phyloP scores from a whole-genome alignment of 2,113 vertebrate genomes.

The Heloderma charlesbogerti region DNA sequence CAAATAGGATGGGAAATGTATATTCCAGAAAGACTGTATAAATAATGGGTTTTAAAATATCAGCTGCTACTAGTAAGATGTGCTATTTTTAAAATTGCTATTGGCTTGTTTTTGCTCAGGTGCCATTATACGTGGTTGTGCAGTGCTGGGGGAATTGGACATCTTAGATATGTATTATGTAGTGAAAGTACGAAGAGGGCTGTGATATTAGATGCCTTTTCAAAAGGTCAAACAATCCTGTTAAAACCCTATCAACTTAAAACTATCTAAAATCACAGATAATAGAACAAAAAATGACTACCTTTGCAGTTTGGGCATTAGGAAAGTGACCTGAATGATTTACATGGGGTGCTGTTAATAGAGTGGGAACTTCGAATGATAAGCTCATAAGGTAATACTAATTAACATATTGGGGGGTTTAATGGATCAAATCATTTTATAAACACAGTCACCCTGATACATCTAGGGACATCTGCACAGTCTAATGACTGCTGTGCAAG shows the following conservation, averaged over 20 bases:
- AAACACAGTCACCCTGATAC: not conserved
- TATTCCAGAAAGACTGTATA: conserved; percentile 7
- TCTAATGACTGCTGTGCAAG: not conserved
- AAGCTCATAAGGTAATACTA: not conserved
- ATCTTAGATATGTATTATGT: conserved; percentile 19
- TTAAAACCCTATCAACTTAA: not conserved
- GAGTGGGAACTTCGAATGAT: not conserved
- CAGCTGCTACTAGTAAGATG: not conserved
- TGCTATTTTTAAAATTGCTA: conserved; percentile 30
- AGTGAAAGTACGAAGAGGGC: not conserved
- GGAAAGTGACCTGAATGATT: not conserved
- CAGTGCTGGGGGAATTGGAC: conserved; percentile 34
- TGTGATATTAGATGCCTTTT: not conserved
- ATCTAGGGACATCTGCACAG: not conserved
- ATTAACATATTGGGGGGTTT: not conserved
- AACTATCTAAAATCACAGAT: not conserved
- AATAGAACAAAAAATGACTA: not conserved
- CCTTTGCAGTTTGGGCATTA: not conserved
- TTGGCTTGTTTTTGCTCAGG: conserved; percentile 39
- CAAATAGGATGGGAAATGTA: not conserved
- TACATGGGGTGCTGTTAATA: not conserved
- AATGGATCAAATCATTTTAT: not conserved
- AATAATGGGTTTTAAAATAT: not conserved
- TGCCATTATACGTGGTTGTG: conserved; percentile 37
- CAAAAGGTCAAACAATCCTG: not conserved